Evolutionary conservation across 2,888 invertebrate genomes (phyloP).

Genomic region (Macropis europaea): DNA sequence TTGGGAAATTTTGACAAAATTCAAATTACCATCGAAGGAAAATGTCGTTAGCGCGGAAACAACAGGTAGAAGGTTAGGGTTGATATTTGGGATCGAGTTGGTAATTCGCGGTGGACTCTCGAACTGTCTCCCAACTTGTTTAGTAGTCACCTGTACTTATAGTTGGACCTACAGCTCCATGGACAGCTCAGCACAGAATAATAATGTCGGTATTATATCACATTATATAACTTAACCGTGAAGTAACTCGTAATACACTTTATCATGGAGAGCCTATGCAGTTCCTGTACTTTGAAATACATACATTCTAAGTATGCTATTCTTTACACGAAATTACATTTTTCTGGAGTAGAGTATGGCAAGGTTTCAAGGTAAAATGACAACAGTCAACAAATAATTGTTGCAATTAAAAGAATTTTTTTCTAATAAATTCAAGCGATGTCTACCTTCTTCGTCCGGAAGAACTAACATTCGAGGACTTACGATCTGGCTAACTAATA

Average conservation of each 20-base stretch:
- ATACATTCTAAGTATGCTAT: no score
- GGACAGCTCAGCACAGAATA: slow-evolving; percentile 45
- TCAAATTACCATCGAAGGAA: slow-evolving; percentile 40
- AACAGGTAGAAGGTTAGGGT: slow-evolving; percentile 31
- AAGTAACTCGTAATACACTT: slow-evolving; percentile 3
- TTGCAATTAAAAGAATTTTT: no score
- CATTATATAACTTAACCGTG: slow-evolving; percentile 30
- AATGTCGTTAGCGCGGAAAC: slow-evolving; percentile 37
- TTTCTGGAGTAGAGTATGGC: no score
- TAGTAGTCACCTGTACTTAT: slow-evolving; percentile 42
- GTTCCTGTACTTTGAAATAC: no score
- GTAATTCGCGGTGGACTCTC: slow-evolving; percentile 50
- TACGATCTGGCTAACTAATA: no score
- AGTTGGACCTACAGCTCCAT: slow-evolving; percentile 28
- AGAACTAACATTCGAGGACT: no score
- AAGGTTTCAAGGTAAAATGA: no score
- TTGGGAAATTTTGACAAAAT: slow-evolving; percentile 34
- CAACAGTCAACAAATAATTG: no score
- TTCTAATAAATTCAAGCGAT: no score
- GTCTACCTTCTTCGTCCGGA: no score
- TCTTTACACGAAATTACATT: no score
- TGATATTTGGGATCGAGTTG: slow-evolving; percentile 47
- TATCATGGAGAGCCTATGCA: background rate
- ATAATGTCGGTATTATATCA: slow-evolving; percentile 52
- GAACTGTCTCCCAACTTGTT: slow-evolving; percentile 56